These are phyloP conservation scores for Brachypodius melanocephalos DNA, from an alignment of 2,113 vertebrate genomes.

Conservation along the genomic window DNA sequence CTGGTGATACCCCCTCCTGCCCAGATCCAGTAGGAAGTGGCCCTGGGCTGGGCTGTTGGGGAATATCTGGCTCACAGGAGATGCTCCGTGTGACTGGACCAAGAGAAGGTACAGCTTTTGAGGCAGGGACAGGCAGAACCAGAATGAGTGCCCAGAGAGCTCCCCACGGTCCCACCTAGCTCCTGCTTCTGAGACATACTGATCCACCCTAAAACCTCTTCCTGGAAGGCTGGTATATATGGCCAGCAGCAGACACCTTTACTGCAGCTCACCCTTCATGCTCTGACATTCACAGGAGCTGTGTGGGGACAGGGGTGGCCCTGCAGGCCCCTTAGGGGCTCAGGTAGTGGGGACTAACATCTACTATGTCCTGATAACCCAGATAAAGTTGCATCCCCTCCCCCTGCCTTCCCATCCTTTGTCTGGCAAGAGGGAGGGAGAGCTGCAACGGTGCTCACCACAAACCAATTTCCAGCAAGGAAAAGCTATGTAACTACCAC, in stretches of 20 bases:
- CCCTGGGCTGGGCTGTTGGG: neutral
- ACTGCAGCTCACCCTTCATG: neutral
- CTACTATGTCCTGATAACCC: neutral
- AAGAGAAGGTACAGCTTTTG: neutral
- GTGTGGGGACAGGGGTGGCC: neutral
- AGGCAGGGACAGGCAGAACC: neutral
- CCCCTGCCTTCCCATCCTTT: slow-evolving; percentile 41
- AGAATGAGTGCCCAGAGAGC: neutral
- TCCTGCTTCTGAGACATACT: neutral
- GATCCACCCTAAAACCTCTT: neutral
- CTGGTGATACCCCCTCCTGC: neutral
- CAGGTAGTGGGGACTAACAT: neutral
- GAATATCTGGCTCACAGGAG: neutral
- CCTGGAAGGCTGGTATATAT: rapidly evolving
- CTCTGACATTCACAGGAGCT: rapidly evolving
- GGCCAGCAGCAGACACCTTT: neutral
- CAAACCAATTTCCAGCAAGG: slow-evolving; percentile 2
- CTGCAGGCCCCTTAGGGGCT: neutral
- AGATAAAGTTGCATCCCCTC: slow-evolving; percentile 8
- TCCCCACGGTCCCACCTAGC: neutral
- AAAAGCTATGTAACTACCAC: neutral
- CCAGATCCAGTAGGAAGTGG: neutral
- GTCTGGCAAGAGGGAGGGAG: slow-evolving; percentile 31
- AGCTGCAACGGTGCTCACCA: neutral
- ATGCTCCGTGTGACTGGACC: neutral